Evolutionary conservation across 2,797 vertebrate genomes (phyloP).

Genomic region (Aythya fuligula): DNA sequence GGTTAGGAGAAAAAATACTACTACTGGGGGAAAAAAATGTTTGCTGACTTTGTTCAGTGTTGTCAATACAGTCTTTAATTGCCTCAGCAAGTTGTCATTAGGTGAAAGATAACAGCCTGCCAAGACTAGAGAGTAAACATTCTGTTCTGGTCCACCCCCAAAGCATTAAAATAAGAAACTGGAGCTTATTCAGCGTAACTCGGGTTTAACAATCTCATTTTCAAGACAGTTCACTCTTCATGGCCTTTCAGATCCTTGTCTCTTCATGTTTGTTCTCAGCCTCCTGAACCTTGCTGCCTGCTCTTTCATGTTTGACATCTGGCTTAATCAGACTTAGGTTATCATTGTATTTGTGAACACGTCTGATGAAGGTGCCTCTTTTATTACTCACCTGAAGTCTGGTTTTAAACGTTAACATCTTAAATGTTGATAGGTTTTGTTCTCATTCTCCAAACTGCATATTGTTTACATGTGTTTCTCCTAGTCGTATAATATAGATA

Average conservation of each 20-base stretch:
- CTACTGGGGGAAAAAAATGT: background rate
- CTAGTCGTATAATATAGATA: background rate
- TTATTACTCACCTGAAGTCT: constrained; percentile 50
- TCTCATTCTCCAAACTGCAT: constrained; percentile 13
- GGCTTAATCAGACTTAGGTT: constrained; percentile 32
- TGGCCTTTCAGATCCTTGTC: background rate
- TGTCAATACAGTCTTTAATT: constrained; percentile 8
- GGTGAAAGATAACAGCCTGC: constrained; percentile 31
- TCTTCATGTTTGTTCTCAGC: background rate
- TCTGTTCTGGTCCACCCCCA: constrained; percentile 13
- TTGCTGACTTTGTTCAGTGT: background rate
- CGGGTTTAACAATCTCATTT: constrained; percentile 16
- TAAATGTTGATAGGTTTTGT: constrained; percentile 20
- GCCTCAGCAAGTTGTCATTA: background rate
- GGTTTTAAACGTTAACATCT: constrained; percentile 40
- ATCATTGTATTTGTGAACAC: constrained; percentile 47
- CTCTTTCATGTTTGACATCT: constrained; percentile 48
- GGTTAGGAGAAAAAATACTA: background rate
- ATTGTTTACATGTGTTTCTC: constrained; percentile 35
- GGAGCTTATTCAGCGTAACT: background rate
- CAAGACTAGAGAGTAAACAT: constrained; percentile 30
- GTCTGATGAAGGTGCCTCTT: constrained; percentile 42
- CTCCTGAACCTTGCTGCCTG: background rate
- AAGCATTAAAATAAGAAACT: background rate
- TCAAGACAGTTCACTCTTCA: background rate